Evolutionary conservation across 2,888 invertebrate genomes (phyloP).

Genomic region (Agrochola litura): DNA sequence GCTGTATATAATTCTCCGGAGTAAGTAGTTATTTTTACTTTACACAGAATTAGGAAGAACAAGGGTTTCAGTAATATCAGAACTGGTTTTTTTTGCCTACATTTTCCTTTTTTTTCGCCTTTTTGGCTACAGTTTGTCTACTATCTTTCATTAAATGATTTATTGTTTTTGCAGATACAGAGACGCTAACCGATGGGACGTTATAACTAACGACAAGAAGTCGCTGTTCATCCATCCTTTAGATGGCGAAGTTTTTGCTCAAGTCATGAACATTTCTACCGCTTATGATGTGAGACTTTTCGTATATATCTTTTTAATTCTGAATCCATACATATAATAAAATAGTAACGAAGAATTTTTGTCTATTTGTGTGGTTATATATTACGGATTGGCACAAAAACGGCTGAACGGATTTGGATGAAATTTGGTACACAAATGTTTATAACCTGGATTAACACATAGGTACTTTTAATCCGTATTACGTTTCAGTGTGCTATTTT

Average conservation of each 20-base stretch:
- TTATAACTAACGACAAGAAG: conserved; percentile 79
- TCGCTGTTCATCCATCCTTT: conserved; percentile 92
- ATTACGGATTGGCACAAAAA: too few relatives aligned
- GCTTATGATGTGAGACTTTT: conserved; percentile 87
- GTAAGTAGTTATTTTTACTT: conserved; percentile 80
- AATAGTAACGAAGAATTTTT: too few relatives aligned
- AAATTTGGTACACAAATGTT: too few relatives aligned
- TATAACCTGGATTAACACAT: too few relatives aligned
- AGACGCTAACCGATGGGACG: conserved; percentile 89
- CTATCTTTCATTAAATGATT: neutral
- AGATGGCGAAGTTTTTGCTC: conserved; percentile 94
- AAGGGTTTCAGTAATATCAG: neutral
- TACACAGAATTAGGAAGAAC: neutral
- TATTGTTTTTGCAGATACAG: conserved; percentile 87
- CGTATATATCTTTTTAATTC: neutral
- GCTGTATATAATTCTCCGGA: conserved; percentile 90
- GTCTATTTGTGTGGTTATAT: too few relatives aligned
- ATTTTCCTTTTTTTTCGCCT: neutral
- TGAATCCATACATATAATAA: neutral
- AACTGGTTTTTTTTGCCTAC: neutral
- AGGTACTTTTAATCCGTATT: too few relatives aligned
- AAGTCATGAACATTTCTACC: conserved; percentile 93
- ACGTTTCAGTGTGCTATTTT: too few relatives aligned
- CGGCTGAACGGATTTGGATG: too few relatives aligned
- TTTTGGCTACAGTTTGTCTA: neutral